A percentile compares a stretch with the other conserved stretches of the same genome.
Evolutionary conservation across 1,140 invertebrate species (phyloP).

Genomic region (Octopus bimaculoides): DNA sequence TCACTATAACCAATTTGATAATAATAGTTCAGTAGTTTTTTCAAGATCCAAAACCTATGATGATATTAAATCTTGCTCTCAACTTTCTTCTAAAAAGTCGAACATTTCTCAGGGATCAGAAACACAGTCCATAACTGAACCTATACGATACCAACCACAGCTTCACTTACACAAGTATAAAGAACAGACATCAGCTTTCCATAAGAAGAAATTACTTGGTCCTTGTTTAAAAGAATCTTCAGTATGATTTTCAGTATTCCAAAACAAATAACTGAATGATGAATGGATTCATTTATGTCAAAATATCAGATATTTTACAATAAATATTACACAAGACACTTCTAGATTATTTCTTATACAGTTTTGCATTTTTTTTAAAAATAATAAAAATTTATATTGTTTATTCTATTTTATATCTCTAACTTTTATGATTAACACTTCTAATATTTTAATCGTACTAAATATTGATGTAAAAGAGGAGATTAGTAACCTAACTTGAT

Average conservation of each 20-base stretch:
- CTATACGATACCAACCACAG: constrained; percentile 26
- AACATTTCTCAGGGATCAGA: constrained; percentile 18
- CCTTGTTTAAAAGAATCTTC: constrained; percentile 43
- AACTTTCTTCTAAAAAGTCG: background rate
- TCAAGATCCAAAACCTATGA: constrained; percentile 19
- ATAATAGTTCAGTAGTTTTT: constrained; percentile 1
- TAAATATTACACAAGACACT: too few species aligned
- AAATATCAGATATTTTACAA: too few species aligned
- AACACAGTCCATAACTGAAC: constrained; percentile 14
- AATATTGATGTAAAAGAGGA: too few species aligned
- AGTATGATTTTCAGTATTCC: constrained; percentile 29
- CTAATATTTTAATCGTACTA: too few species aligned
- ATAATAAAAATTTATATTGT: too few species aligned
- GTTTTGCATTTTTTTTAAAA: too few species aligned
- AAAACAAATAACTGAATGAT: background rate
- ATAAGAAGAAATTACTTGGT: constrained; percentile 27
- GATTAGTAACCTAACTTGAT: too few species aligned
- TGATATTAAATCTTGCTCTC: constrained; percentile 11
- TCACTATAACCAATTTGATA: background rate
- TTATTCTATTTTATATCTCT: too few species aligned
- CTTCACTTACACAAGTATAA: constrained; percentile 27
- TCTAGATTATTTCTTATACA: too few species aligned
- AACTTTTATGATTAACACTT: too few species aligned
- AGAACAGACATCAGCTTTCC: constrained; percentile 17
- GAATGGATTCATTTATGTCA: too few species aligned